A percentile compares a stretch with the other conserved stretches of the same genome.
Evolutionary conservation across 2,113 vertebrate species (phyloP).

Genomic region (Cichladusa arquata): DNA sequence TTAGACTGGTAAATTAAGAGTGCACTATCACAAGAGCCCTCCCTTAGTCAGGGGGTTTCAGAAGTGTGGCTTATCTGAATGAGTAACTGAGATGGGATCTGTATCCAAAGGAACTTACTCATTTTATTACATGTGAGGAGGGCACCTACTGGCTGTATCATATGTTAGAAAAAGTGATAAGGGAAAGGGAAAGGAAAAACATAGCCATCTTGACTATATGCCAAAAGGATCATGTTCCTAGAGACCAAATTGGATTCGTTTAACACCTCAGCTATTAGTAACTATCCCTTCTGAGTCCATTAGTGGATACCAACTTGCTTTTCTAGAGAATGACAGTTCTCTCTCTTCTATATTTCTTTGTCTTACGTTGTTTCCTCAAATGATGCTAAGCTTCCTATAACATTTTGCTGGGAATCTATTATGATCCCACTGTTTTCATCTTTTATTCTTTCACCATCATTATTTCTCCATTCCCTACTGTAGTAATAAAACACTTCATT

Average conservation of each 20-base stretch:
- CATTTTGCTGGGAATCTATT: background rate
- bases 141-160: background rate
- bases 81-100: background rate
- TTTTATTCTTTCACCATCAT: background rate
- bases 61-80: background rate
- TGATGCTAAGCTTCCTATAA: background rate
- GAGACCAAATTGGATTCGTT: rapidly evolving
- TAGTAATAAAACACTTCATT: background rate
- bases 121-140: background rate
- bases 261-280: background rate
- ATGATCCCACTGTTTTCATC: background rate
- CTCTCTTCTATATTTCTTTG: background rate
- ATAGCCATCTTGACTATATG: too few relatives aligned
- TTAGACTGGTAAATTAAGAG: background rate
- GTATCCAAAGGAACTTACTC: background rate
- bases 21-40: background rate
- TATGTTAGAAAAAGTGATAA: background rate
- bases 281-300: background rate
- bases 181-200: background rate
- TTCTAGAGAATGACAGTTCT: background rate
- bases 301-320: background rate
- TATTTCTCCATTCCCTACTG: background rate
- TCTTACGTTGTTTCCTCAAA: background rate
- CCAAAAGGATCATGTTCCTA: background rate
- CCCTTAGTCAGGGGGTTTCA: background rate